A percentile compares a stretch with the other conserved stretches of the same genome.
Conservation (phyloP, 2,888 invertebrate species). For the Spilarctia lutea region DNA sequence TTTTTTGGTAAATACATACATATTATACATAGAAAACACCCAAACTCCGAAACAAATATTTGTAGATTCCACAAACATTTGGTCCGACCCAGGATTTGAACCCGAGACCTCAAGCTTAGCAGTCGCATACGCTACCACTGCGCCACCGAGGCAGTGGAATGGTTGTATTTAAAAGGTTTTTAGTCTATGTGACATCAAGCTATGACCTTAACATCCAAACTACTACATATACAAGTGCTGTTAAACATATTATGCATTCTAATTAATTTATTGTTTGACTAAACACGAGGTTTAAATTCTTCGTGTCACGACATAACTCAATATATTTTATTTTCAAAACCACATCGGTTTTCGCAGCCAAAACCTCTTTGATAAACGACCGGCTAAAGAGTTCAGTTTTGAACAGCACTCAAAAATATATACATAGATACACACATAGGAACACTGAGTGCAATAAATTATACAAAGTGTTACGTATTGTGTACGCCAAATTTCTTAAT, state of each 20-base stretch:
- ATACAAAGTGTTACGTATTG: slow-evolving; percentile 9
- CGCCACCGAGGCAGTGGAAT: no score
- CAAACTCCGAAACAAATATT: no score
- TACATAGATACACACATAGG: background rate
- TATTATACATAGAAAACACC: no score
- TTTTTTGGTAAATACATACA: no score
- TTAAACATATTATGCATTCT: background rate
- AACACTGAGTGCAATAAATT: slow-evolving; percentile 10
- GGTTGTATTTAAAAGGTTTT: no score
- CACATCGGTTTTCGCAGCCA: background rate
- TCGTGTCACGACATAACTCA: background rate
- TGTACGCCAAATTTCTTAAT: background rate
- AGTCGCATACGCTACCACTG: no score
- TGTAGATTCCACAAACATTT: no score
- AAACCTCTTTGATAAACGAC: slow-evolving; percentile 16
- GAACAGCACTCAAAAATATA: background rate
- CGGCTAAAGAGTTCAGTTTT: background rate
- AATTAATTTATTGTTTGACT: slow-evolving; percentile 6
- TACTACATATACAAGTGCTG: no score
- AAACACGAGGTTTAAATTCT: background rate
- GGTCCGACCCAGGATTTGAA: no score
- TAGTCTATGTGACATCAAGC: no score
- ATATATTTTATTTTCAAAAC: slow-evolving; percentile 17
- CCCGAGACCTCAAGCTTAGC: no score
- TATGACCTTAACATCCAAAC: no score